These are phyloP conservation scores for Metacarcinus magister DNA, from an alignment of 2,888 invertebrate genomes.

Conservation along the genomic window DNA sequence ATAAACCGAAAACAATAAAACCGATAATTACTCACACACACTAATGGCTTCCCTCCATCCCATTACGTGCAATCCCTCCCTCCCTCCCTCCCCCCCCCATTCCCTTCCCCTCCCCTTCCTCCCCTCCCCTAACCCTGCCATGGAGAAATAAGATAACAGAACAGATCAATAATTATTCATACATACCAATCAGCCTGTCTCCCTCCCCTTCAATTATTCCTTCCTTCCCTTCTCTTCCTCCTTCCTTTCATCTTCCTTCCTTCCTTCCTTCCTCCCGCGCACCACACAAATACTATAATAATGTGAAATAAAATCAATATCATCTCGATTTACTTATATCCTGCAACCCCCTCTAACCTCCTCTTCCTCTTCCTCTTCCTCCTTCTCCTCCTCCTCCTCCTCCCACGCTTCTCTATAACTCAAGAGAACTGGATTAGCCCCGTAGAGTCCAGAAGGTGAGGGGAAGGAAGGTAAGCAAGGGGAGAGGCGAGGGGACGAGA, in stretches of 20 bases:
- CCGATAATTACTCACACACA: slow-evolving; percentile 39
- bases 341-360: background rate
- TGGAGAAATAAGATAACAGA: background rate
- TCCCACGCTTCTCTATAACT: background rate
- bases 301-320: background rate
- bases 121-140: background rate
- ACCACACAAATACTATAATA: background rate
- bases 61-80: background rate
- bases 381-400: background rate
- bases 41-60: slow-evolving; percentile 34
- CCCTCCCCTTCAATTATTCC: background rate
- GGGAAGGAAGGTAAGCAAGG: background rate
- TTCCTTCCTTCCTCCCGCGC: background rate
- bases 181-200: background rate
- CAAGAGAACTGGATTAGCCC: background rate
- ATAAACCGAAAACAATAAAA: slow-evolving; percentile 34
- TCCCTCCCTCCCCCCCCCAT: background rate
- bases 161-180: slow-evolving; percentile 26
- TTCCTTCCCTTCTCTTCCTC: background rate
- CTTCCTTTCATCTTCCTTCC: background rate
- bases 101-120: background rate
- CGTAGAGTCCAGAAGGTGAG: background rate
- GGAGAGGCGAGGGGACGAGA: background rate
- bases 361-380: background rate
- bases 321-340: background rate